Base-by-base conservation (phyloP, 2,113 vertebrate species). In the Camelus dromedarius region DNA sequence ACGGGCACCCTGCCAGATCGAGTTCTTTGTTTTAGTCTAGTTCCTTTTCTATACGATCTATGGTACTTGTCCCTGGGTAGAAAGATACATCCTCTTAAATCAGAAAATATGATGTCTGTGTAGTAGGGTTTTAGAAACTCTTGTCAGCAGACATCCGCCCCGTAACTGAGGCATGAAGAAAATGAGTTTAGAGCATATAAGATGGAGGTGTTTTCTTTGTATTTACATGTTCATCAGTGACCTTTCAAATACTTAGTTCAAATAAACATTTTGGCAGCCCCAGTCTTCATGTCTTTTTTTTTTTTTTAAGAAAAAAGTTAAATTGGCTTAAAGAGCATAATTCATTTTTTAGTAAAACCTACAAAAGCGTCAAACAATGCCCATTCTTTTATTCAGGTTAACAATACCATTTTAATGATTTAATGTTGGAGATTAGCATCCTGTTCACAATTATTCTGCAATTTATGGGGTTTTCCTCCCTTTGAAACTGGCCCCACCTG, bases 211-310 rank as follows among this genome's bases (percentile, higher is more conserved):
- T 69, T 24, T 35, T 11, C 20, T 64, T 64, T 54, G 32, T 14
- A 42, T 28, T 75, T 54, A 60, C 26, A 66, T 66, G 84, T 89
- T 52, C 15, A 73, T 60, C n/a, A 72, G 26, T 56, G 38, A 58
- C 10, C 70, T 89, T 96, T 92, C 73, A 81, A 67, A 83, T 24
- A 58, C 13, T 60, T 95, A 76, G 13, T 46, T 79, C 18, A 82
- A 88, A 84, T 91, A 28, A 91, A 79, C 30, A 26, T 62, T 62
- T 46, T 32, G 18, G 69, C 20, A 50, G 26, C 32, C 46, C 38
- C 5, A 79, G 19, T 38, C 3, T 28, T 19, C 22, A 26, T 24
- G 11, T 4, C n/a, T 89, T 62, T 67, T 52, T 54, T 46, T 52
- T 38, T 62, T 79, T 91, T 76, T 70, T 52, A 32, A n/a, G 28